A percentile compares a stretch with the other conserved stretches of the same genome.
phyloP scores from a whole-genome alignment of 2,797 vertebrate species.

The Onychomys torridus region DNA sequence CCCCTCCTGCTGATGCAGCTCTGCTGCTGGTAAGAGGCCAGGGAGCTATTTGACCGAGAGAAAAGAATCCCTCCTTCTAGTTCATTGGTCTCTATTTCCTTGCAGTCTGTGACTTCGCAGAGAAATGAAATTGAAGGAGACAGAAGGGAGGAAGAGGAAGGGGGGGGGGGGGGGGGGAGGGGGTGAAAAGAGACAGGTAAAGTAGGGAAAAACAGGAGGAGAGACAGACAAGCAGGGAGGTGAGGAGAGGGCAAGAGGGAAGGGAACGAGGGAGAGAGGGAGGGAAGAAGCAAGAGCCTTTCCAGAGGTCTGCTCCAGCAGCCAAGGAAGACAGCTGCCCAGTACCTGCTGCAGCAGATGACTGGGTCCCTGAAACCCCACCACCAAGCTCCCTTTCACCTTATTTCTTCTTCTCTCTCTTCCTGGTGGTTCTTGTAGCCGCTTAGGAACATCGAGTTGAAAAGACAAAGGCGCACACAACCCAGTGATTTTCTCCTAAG shows the following conservation, averaged over 20 bases:
- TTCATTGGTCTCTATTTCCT: neutral
- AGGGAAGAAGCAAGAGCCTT: neutral
- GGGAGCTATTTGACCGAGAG: neutral
- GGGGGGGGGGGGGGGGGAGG: neutral
- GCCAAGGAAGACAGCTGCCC: neutral
- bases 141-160: accelerated
- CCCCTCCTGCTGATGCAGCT: neutral
- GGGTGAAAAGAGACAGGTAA: neutral
- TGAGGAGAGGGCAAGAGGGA: neutral
- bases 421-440: constrained; percentile 24
- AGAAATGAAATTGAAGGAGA: constrained; percentile 31
- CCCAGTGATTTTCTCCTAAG: constrained; percentile 63
- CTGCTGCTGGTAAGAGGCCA: neutral
- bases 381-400: constrained; percentile 64
- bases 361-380: constrained; percentile 61
- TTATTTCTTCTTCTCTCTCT: constrained; percentile 71
- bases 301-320: neutral
- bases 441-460: constrained; percentile 26
- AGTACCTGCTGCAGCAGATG: neutral
- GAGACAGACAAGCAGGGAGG: neutral
- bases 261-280: neutral
- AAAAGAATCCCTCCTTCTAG: constrained; percentile 41
- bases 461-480: neutral
- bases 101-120: neutral
- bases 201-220: no score